A percentile compares a stretch with the other conserved stretches of the same genome.
Conservation (phyloP, 2,888 invertebrate species). For the Nemotelus nigrinus region DNA sequence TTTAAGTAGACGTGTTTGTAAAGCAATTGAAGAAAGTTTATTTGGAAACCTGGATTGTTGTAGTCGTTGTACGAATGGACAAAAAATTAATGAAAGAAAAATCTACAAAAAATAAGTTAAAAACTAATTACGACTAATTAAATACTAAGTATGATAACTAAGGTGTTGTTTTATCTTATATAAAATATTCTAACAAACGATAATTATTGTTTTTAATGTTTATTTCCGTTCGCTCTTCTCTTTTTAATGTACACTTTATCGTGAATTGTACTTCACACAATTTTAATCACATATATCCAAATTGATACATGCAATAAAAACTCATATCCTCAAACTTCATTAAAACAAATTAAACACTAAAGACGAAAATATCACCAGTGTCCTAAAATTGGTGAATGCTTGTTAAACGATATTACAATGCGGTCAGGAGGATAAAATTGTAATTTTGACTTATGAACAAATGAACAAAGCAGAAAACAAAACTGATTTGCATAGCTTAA, state of each 20-base stretch:
- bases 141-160: slow-evolving; percentile 37
- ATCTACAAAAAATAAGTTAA: slow-evolving; percentile 21
- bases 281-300: slow-evolving; percentile 29
- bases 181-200: neutral
- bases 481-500: slow-evolving; percentile 33
- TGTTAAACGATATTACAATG: slow-evolving; percentile 19
- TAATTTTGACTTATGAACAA: slow-evolving; percentile 8
- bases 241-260: neutral
- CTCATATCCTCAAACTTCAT: neutral
- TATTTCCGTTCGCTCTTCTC: neutral
- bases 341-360: too few relatives aligned
- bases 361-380: too few relatives aligned
- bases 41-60: slow-evolving; percentile 7
- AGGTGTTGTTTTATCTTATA: slow-evolving; percentile 42
- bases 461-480: slow-evolving; percentile 30
- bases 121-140: slow-evolving; percentile 33
- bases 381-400: neutral
- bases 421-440: neutral
- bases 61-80: slow-evolving; percentile 34
- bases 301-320: slow-evolving; percentile 26
- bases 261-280: slow-evolving; percentile 18
- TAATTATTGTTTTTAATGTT: slow-evolving; percentile 7
- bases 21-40: slow-evolving; percentile 10
- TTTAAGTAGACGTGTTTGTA: slow-evolving; percentile 13
- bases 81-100: slow-evolving; percentile 11